Evolutionary conservation across 2,113 vertebrate species (phyloP).

Genomic region (Arothron firmamentum): DNA sequence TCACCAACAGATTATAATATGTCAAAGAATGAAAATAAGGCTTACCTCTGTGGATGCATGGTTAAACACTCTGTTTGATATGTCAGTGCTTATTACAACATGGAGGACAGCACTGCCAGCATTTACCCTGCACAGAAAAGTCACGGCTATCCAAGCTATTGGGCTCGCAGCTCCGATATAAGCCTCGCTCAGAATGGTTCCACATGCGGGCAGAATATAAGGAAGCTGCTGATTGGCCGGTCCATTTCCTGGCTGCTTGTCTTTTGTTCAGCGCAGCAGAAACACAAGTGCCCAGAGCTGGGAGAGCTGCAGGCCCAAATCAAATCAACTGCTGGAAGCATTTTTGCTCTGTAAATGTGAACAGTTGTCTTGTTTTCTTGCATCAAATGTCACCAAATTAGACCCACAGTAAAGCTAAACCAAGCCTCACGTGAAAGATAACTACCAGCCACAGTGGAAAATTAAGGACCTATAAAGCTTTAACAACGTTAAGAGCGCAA

Average conservation of each 20-base stretch:
- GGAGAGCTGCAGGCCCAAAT: slow-evolving; percentile 80
- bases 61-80: slow-evolving; percentile 92
- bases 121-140: slow-evolving; percentile 91
- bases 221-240: slow-evolving; percentile 87
- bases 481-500: neutral
- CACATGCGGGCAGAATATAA: slow-evolving; percentile 80
- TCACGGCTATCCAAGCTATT: slow-evolving; percentile 92
- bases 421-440: neutral
- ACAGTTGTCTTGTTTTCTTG: too few relatives aligned
- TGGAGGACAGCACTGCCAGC: slow-evolving; percentile 97
- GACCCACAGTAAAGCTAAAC: slow-evolving; percentile 38
- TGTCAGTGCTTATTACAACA: slow-evolving; percentile 99
- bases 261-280: slow-evolving; percentile 91
- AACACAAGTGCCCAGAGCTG: slow-evolving; percentile 78
- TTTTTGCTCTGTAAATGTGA: too few relatives aligned
- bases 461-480: slow-evolving; percentile 2
- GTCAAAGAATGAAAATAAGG: slow-evolving; percentile 80
- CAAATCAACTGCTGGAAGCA: slow-evolving; percentile 14
- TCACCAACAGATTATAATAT: slow-evolving; percentile 77
- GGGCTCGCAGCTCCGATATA: slow-evolving; percentile 86
- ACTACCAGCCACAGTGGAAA: slow-evolving; percentile 3
- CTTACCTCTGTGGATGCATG: slow-evolving; percentile 99
- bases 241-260: slow-evolving; percentile 96
- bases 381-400: too few relatives aligned
- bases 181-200: slow-evolving; percentile 86